Evolutionary conservation across 2,113 vertebrate genomes (phyloP), one percentile per base, ranked within the genome.

Genomic region (Brienomyrus longianalis): DNA sequence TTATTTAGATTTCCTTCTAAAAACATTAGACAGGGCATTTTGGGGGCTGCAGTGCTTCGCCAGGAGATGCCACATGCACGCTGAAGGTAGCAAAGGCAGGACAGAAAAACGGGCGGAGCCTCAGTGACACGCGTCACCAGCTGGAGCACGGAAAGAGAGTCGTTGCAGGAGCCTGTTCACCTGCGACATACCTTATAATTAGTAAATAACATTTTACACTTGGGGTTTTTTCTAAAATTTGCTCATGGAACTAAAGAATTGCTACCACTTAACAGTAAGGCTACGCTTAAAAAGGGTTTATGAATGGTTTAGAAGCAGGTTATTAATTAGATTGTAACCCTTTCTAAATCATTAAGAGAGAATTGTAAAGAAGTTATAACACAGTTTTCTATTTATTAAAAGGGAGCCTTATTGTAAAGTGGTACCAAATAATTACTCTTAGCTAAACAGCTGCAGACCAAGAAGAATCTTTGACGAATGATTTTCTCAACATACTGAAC

Each of bases 1-100:
- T 86, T 91, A 88, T 93, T 93, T 88, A 92, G 47, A 90, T 56
- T 86, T 92, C 87, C 91, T 91, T 92, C 92, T 89, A 90, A 93
- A 92, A 91, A 27, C 2, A 91, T 47, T 0, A 54, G 45, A 74
- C 91, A 90, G 92, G 92, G 88, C 90, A 90, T 91, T 90, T 27
- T 31, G 89, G 74, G 74, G 92, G 91, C 74, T 92, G 86, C 92
- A 95, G 94, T 93, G 93, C 90, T 93, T 47, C 92, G 13, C 62
- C 94, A 94, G 93, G 94, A 93, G 93, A 92, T 93, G 90, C 51
- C 27, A 56, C 89, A 88, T 80, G 90, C 70, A 87, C 92, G 92
- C 90, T 86, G 45, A 39, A 51, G 17, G 87, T 91, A 92, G 91
- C 90, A 91, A 85, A 94, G 91, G 85, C 91, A 89, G 93, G 94